Conservation (phyloP, 1,140 invertebrate species). For the Drosophila carrolli region DNA sequence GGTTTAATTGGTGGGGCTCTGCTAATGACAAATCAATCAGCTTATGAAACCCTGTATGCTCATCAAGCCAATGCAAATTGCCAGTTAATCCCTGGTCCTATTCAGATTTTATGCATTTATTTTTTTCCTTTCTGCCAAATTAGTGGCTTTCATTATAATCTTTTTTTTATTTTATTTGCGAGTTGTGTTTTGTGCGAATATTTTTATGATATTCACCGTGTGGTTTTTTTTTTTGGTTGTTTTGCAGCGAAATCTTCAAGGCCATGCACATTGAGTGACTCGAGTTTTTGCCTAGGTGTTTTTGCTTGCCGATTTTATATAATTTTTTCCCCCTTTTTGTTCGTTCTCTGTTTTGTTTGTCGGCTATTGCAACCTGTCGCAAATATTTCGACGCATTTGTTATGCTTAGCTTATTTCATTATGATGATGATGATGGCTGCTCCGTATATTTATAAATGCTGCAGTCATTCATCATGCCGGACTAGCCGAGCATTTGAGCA, state of each 20-base stretch:
- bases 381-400: conserved; percentile 82
- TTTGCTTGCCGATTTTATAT: conserved; percentile 69
- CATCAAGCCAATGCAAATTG: conserved; percentile 38
- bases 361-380: conserved; percentile 75
- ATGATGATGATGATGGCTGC: conserved; percentile 67
- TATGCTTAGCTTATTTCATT: conserved; percentile 80
- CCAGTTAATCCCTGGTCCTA: conserved; percentile 11
- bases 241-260: conserved; percentile 78
- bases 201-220: conserved; percentile 60
- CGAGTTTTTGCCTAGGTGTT: conserved; percentile 56
- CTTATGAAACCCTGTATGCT: conserved; percentile 16
- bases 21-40: conserved; percentile 38
- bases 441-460: conserved; percentile 69
- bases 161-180: conserved; percentile 20
- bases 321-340: conserved; percentile 52
- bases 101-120: conserved; percentile 57
- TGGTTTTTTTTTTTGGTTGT: conserved; percentile 26
- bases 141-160: conserved; percentile 72
- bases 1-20: conserved; percentile 17
- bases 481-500: conserved; percentile 14
- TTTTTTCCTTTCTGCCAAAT: conserved; percentile 56
- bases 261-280: conserved; percentile 72
- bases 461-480: conserved; percentile 75
- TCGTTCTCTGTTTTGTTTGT: conserved; percentile 32
- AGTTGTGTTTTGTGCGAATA: conserved; percentile 60